Evolutionary conservation across 2,888 invertebrate genomes (phyloP).

Genomic region (Limulus polyphemus): DNA sequence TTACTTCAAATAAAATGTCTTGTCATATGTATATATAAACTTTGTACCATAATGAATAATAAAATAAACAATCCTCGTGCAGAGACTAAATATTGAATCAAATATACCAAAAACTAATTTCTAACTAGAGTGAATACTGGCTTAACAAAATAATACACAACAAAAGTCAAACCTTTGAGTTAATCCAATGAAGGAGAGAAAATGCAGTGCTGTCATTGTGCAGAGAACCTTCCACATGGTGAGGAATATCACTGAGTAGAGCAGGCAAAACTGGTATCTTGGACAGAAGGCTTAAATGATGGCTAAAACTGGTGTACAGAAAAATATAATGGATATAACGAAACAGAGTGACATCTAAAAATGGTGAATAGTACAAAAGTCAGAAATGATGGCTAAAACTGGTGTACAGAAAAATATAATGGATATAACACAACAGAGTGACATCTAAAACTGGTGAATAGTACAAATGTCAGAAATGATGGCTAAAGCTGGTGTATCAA

Average conservation of each 20-base stretch:
- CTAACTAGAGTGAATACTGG: no score
- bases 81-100: no score
- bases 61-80: no score
- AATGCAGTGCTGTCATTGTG: conserved; percentile 26
- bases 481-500: conserved; percentile 49
- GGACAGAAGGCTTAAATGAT: conserved; percentile 58
- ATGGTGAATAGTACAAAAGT: no score
- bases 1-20: no score
- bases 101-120: no score
- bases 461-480: no score
- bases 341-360: no score
- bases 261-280: conserved; percentile 72
- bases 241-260: conserved; percentile 42
- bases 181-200: conserved; percentile 72
- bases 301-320: conserved; percentile 46
- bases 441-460: no score
- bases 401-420: conserved; percentile 30
- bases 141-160: no score
- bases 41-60: no score
- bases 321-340: background rate
- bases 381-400: conserved; percentile 59
- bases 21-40: no score
- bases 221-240: background rate
- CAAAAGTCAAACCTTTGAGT: conserved; percentile 35
- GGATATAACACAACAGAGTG: background rate